Base-by-base conservation (phyloP, 2,888 invertebrate genomes). In the Polyploca ridens region DNA sequence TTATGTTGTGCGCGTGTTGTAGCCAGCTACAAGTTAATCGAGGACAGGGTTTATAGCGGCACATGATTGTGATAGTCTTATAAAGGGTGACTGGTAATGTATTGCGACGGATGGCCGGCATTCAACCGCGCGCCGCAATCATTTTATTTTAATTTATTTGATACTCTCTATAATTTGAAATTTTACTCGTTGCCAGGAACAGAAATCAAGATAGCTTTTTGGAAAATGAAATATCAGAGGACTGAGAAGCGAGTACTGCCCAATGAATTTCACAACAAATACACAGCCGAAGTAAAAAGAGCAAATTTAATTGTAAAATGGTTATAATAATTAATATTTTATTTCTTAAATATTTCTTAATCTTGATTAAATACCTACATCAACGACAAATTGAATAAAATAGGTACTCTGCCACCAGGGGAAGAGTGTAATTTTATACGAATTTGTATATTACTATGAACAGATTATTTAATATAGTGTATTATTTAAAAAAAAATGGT, bases 1-100 rank as follows among this genome's bases (percentile, higher is more conserved):
- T 63, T 64, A 62, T 73, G 66, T 75, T 75, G 71, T 78, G 77
- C 84, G 78, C 82, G 83, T 84, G 85, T 79, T 71, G 72, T 77
- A 67, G 65, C 58, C 69, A 66, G 72, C 75, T 78, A 81, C 83
- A 80, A 83, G 83, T 86, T 86, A 85, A 86, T 86, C 81, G 81
- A 74, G 79, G 84, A 77, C 80, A 79, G 79, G 81, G 75, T 87
- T 88, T 88, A 86, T 84, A 77, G 80, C 72, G 75, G 77, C 78
- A 83, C 84, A 84, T 85, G 82, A 86, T 87, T 83, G 84, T 88
- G 84, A 87, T 87, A 82, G 85, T 82, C 82, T 82, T 87, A 84
- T 86, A 87, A 87, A 87, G 82, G 85, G 82, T 77, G 80, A 79
- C 78, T 83, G 78, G 80, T 83, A 84, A 83, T 83, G 84, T 85